Conservation (phyloP, 2,113 vertebrate species). For the Microcebus ravelobensis region DNA sequence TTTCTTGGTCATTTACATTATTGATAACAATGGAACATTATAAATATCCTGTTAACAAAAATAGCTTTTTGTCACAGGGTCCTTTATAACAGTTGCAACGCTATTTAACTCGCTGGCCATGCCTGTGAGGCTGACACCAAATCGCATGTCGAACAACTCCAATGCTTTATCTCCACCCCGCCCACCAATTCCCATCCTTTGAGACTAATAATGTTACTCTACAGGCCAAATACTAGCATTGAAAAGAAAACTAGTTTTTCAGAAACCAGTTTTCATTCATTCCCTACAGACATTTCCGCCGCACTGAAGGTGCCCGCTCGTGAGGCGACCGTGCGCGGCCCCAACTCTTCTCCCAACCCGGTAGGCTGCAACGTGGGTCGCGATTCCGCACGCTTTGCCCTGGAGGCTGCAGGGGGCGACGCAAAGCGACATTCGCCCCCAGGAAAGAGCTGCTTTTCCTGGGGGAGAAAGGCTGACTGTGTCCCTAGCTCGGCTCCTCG, state of each 20-base stretch:
- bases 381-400: neutral
- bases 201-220: neutral
- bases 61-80: neutral
- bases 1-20: constrained; percentile 32
- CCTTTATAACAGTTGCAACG: neutral
- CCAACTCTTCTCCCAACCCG: neutral
- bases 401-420: neutral
- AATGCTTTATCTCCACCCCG: neutral
- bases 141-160: constrained; percentile 21
- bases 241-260: constrained; percentile 7
- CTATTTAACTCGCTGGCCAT: constrained; percentile 1
- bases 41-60: neutral
- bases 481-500: neutral
- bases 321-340: neutral
- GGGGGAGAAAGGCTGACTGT: neutral
- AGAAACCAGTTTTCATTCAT: constrained; percentile 65
- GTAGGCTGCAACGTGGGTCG: neutral
- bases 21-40: neutral
- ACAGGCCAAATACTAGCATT: neutral
- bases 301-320: neutral
- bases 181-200: constrained; percentile 58
- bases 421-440: neutral
- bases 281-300: constrained; percentile 1
- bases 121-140: neutral
- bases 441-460: neutral